phyloP scores from a whole-genome alignment of 2,797 vertebrate genomes.

The Liparis tanakae region DNA sequence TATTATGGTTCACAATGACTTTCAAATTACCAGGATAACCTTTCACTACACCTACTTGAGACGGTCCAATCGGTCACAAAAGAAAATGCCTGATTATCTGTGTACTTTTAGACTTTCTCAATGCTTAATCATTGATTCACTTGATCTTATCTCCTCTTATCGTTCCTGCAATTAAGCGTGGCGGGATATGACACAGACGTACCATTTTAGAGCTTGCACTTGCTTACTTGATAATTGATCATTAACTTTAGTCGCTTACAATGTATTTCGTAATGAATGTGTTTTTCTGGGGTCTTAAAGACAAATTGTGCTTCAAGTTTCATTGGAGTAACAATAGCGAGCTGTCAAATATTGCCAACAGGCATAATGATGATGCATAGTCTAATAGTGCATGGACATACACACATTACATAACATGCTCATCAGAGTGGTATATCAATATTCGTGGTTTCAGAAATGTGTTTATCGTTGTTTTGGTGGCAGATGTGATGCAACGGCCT shows the following conservation, averaged over 20 bases:
- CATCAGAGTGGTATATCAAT: not conserved
- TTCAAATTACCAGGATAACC: too few relatives aligned
- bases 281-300: not conserved
- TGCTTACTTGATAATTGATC: not conserved
- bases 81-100: not conserved
- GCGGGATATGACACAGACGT: not conserved
- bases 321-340: not conserved
- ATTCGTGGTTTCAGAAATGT: not conserved
- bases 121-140: too few relatives aligned
- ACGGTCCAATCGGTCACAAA: too few relatives aligned
- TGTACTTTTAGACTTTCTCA: too few relatives aligned
- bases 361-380: not conserved
- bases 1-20: too few relatives aligned
- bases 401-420: not conserved
- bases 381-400: not conserved
- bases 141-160: too few relatives aligned
- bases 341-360: not conserved
- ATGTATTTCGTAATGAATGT: not conserved
- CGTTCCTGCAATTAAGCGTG: not conserved
- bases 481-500: constrained; percentile 13
- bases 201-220: not conserved
- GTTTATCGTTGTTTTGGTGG: not conserved
- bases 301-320: not conserved
- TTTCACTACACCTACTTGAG: too few relatives aligned
- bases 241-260: not conserved